These are phyloP conservation scores for Synchiropus splendidus DNA, from an alignment of 2,113 vertebrate species.

Conservation along the genomic window DNA sequence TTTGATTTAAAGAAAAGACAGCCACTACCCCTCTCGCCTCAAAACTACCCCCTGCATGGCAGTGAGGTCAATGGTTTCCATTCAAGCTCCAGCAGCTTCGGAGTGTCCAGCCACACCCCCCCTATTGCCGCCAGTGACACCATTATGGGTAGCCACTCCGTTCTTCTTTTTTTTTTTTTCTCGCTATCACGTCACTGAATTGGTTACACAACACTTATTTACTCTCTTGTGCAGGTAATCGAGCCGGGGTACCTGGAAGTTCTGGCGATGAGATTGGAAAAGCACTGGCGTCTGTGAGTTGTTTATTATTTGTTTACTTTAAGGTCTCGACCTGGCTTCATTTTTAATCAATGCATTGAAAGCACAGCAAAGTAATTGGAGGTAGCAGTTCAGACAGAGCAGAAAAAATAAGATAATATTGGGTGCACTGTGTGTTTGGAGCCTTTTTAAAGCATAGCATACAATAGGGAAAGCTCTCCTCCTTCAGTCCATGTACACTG, in stretches of 20 bases:
- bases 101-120: slow-evolving; percentile 76
- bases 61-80: slow-evolving; percentile 85
- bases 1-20: slow-evolving; percentile 48
- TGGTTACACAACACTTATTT: neutral
- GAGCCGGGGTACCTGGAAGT: slow-evolving; percentile 77
- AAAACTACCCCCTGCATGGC: slow-evolving; percentile 85
- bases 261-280: slow-evolving; percentile 95
- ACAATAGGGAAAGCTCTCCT: too few species aligned
- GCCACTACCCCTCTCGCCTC: slow-evolving; percentile 57
- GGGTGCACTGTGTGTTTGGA: too few species aligned
- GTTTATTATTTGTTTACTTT: neutral
- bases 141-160: slow-evolving; percentile 38
- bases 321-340: too few species aligned
- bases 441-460: too few species aligned
- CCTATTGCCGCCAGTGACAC: slow-evolving; percentile 45
- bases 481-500: too few species aligned
- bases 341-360: too few species aligned
- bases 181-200: neutral
- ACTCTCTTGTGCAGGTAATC: slow-evolving; percentile 63
- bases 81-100: slow-evolving; percentile 69
- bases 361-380: too few species aligned
- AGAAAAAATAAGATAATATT: too few species aligned
- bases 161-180: slow-evolving; percentile 3
- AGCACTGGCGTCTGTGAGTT: slow-evolving; percentile 90
- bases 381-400: too few species aligned